Evolutionary conservation across 2,113 vertebrate species (phyloP), one percentile per base, ranked within the genome.

Genomic region (Calyptommatus sinebrachiatus): DNA sequence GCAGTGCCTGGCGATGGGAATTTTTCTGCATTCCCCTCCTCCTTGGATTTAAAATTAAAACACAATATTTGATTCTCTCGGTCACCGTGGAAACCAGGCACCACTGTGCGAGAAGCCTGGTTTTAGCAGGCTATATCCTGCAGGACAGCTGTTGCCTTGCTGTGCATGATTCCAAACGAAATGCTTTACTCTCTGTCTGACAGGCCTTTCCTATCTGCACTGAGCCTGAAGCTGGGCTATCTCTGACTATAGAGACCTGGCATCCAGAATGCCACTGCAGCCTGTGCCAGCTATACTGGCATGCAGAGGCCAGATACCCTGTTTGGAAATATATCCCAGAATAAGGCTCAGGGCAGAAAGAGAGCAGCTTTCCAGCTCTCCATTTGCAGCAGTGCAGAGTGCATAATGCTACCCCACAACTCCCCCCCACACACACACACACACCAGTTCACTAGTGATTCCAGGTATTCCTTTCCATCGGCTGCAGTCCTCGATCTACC

Each of bases 61-160:
- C 85, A 85, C 84, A 88, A 77, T 76, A 88, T 90, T 89, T 91
- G 83, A 88, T 82, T 90, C 76, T 88, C 85, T 84, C 79, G 81
- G 89, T 92, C 89, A 88, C 94, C 90, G 90, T 90, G 94, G 92
- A 93, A 93, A 94, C 91, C 94, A 92, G 95, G 89, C 89, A 50
- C 50, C 9, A 8, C 83, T 91, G 35, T 41, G 35, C 5, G 35
- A 86, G 86, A 92, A 89, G 91, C 88, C 88, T 88, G 90, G 91
- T 85, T 93, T 88, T 84, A 86, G 71, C 71, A 91, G 91, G 86
- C 81, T 87, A 41, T 5, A 90, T 89, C 92, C 87, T 81, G 79
- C 50, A 26, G 21, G 35, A 70, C 11, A 22, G 35, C 22, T 41
- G 11, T 24, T 26, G 53, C 53, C 53, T 16, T 22, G 69, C 45